Base-by-base conservation (phyloP, 2,113 vertebrate genomes). In the Lathamus discolor region DNA sequence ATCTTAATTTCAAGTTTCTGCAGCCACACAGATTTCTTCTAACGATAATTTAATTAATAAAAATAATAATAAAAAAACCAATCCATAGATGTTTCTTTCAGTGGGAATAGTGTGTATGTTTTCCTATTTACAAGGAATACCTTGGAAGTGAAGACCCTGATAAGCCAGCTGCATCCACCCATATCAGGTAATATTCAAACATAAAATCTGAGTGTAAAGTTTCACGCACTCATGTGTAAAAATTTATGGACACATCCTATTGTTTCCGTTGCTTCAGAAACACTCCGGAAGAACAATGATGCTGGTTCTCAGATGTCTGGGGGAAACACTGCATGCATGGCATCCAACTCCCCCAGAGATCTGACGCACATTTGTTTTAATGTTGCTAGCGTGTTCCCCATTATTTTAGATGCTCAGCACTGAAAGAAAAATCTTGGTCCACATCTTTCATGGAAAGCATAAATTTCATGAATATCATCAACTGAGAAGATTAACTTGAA, bases 261-360 rank as follows among this genome's bases (percentile, higher is more conserved):
- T 86, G 54, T 83, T 96, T 93, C 51, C 39, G 90, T 94, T 90
- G 22, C 59, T 96, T 90, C 84, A 91, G 93, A 96, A 95, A 77
- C 46, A 46, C 8, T 37, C 62, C 85, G 57, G 49, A 93, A 93
- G 69, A 95, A 87, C 74, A 93, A 72, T 75, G 63, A 57, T 85
- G 57, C 41, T 94, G 28, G 27, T 85, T 93, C 95, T 96, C 88
- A 97, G 49, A 88, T 70, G 54, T 92, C 73, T 96, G 72, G n/a
- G 96, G 79, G 64, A 95, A 97, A 80, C 55, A 39, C 19, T 82
- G 75, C 46, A 83, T 4, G 39, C 55, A 57, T 54, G 73, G 69
- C 85, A 96, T 95, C 82, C 43, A 12, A 93, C 82, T 88, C 33
- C 78, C 54, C 63, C 17, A 4, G 52, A 49, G 72, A 93, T 95